These are phyloP conservation scores for Oikopleura dioica DNA, from an alignment of 23 tunicate genomes.

Conservation along the genomic window DNA sequence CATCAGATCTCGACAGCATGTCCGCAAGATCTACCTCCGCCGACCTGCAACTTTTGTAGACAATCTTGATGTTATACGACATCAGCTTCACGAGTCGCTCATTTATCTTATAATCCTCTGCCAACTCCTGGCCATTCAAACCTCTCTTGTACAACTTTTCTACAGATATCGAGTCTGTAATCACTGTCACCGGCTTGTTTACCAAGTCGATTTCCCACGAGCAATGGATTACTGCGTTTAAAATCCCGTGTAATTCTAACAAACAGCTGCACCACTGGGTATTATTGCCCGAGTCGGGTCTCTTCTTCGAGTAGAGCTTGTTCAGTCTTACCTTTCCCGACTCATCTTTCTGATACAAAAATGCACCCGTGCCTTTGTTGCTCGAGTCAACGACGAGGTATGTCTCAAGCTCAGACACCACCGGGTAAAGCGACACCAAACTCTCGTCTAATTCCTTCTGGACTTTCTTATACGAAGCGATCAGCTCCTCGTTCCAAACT, in stretches of 20 bases:
- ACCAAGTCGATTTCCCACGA: neutral
- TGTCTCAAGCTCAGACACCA: neutral
- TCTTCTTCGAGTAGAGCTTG: neutral
- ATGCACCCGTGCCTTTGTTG: neutral
- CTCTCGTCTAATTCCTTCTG: neutral
- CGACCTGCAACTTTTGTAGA: too few relatives aligned
- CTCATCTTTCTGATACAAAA: neutral
- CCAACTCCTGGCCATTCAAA: neutral
- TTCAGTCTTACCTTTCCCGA: neutral
- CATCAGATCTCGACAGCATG: too few relatives aligned
- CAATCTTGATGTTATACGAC: neutral
- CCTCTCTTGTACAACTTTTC: neutral
- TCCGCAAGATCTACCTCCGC: too few relatives aligned
- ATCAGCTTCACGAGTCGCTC: neutral
- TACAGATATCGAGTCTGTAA: neutral
- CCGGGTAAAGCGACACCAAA: neutral
- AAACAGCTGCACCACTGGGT: neutral
- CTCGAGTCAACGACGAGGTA: neutral
- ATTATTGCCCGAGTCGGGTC: neutral
- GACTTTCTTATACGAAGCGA: neutral
- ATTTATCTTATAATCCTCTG: neutral
- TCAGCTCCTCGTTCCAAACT: neutral
- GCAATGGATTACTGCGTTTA: neutral
- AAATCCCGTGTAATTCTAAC: neutral
- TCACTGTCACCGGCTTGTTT: neutral